Evolutionary conservation across 2,888 invertebrate genomes (phyloP).

Genomic region (Muschampia plurimacula): DNA sequence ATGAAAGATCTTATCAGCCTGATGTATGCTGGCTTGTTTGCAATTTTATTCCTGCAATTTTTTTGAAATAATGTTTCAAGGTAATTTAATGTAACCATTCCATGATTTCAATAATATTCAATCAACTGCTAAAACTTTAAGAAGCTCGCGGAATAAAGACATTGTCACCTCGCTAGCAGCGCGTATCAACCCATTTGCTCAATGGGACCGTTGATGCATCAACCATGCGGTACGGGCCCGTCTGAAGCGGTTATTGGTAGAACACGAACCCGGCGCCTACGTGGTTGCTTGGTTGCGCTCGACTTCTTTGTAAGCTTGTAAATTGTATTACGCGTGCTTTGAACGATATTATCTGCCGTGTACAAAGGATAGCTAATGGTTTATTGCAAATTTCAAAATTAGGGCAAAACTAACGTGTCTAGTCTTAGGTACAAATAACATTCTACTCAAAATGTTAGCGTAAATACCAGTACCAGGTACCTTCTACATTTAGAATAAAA

Average conservation of each 20-base stretch:
- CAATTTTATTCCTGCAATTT: too few relatives aligned
- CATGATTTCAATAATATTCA: too few relatives aligned
- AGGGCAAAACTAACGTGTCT: constrained; percentile 25
- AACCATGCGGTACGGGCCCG: constrained; percentile 30
- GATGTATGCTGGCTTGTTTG: too few relatives aligned
- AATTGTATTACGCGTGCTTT: constrained; percentile 20
- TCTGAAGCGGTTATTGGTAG: constrained; percentile 29
- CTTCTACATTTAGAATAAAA: too few relatives aligned
- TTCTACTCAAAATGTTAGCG: too few relatives aligned
- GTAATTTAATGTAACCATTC: too few relatives aligned
- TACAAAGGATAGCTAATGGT: neutral
- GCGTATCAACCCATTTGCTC: constrained; percentile 58
- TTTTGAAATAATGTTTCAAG: too few relatives aligned
- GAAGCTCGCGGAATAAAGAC: constrained; percentile 61
- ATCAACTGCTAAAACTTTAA: constrained; percentile 53
- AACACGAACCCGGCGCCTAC: constrained; percentile 18
- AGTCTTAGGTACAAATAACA: neutral
- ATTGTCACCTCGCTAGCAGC: constrained; percentile 58
- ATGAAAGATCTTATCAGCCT: too few relatives aligned
- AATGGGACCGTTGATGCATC: constrained; percentile 45
- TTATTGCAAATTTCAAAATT: constrained; percentile 49
- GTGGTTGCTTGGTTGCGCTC: constrained; percentile 19
- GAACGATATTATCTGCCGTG: constrained; percentile 10
- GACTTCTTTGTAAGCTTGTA: constrained; percentile 26
- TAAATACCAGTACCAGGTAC: too few relatives aligned